Percentiles rank a stretch among this genome's conserved stretches.
Conservation (phyloP, 2,113 vertebrate genomes). For the Piprites chloris region DNA sequence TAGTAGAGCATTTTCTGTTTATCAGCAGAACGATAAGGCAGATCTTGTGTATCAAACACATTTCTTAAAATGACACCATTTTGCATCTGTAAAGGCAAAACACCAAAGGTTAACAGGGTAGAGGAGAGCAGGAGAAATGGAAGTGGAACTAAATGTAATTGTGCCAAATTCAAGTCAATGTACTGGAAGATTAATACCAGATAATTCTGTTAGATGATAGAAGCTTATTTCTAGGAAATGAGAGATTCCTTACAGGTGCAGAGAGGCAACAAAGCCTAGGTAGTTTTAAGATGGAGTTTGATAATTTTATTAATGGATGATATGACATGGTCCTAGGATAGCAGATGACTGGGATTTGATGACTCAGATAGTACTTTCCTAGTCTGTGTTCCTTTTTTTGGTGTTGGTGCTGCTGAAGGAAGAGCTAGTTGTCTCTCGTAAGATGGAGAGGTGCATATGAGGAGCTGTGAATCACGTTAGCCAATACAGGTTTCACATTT, state of each 20-base stretch:
- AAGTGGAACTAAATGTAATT: not conserved
- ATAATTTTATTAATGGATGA: not conserved
- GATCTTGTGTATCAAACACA: not conserved
- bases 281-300: not conserved
- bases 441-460: not conserved
- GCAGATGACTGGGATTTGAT: not conserved
- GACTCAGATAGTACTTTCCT: not conserved
- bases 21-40: not conserved
- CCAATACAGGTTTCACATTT: not conserved
- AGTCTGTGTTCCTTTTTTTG: not conserved
- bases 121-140: not conserved
- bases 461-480: not conserved
- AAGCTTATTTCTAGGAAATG: not conserved
- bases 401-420: not conserved
- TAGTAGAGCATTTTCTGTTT: not conserved
- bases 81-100: not conserved
- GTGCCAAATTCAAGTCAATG: not conserved
- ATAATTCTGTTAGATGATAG: not conserved
- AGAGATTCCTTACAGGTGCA: not conserved
- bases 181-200: not conserved
- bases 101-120: not conserved
- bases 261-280: not conserved
- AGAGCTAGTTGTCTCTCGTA: not conserved
- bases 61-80: not conserved
- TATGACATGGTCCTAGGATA: not conserved